Base-by-base conservation (phyloP, 2,888 invertebrate genomes). In the Heliconius ismenius region DNA sequence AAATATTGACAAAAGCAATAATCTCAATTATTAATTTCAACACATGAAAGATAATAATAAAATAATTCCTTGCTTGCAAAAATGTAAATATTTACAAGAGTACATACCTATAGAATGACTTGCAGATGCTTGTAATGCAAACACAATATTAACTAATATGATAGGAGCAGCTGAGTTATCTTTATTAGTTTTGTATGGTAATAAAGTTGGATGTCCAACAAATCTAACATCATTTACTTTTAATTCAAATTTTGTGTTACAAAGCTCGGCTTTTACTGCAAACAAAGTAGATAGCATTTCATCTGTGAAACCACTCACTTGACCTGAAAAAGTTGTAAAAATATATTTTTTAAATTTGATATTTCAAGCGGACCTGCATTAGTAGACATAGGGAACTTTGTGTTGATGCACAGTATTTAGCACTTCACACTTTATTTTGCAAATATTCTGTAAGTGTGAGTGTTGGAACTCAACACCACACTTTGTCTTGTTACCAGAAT, bases 221-320 rank as follows among this genome's bases (percentile, higher is more conserved):
- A 99, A 99, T 67, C 98, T 95, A 0, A 99, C 98, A 95, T 99
- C 98, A 91, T 99, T 98, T 0, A 99, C 97, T 95, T 99, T 98
- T 0, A 99, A 93, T 88, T 98, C 98, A 92, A 99, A 98, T 88
- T 98, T 98, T 80, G 97, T 95, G 85, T 98, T 98, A 86, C 98
- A 98, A 28, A 99, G 91, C 84, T 98, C 98, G 15, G 97, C 96
- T 87, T 98, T 98, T 0, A 98, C 98, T 10, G 98, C 98, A 91
- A 98, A 98, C 63, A 98, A 90, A 3, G 97, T 98, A 15, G 98
- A 98, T 13, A 98, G 89, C 81, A 97, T 97, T 91, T 98, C 97
- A 91, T 98, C 97, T 1, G 97, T 96, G 84, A 97, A 96, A 2
- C 97, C 97, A 78, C 96, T 96, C 15, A 97, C 88, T 82, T 95